Base-by-base conservation (phyloP, 2,797 vertebrate genomes). In the Lacerta agilis region DNA sequence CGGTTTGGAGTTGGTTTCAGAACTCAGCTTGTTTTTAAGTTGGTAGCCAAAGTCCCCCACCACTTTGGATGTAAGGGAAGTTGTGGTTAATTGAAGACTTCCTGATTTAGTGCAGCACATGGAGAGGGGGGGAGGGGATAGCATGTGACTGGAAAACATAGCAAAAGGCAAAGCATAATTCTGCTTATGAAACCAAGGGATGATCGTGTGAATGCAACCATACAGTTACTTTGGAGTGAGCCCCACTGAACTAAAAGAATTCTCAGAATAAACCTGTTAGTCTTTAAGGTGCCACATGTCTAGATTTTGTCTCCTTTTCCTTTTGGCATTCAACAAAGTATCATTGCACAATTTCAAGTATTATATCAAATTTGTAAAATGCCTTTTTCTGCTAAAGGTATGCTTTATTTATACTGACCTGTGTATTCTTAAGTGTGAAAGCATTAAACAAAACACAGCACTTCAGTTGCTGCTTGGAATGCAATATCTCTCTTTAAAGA, bases 371-470 rank as follows among this genome's bases (percentile, higher is more conserved):
- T 13, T 2, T 79, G 73, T 75, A 90, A 88, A 83, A 86, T 87
- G 79, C 87, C 27, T 83, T 64, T 11, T 92, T 93, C 49, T 87
- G 88, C 61, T 88, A 91, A 88, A 90, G 88, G 66, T 9, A 27
- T 64, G 29, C 11, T 90, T 45, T 90, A 87, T 69, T 4, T 76
- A 27, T 71, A 20, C 66, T 83, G 10, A 36, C 5, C 0, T 36
- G 9, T 36, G 9, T 45, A 71, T 67, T 18, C 36, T 89, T 0
- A 38, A 9, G 23, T 88, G 78, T 79, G 82, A 25, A 36, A 89
- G 1, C 73, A 8, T 45, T 81, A 3, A n/a, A 86, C 38, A 89
- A 76, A 81, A 86, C 49, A 83, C 71, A 20, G 8, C 72, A 58
- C 86, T 90, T 85, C 88, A 85, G 43, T 10, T 41, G 90, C 73